Percentiles rank a stretch among this genome's conserved stretches.
Evolutionary conservation across 2,113 vertebrate species (phyloP).

Genomic region (Astatoreochromis straeleni): DNA sequence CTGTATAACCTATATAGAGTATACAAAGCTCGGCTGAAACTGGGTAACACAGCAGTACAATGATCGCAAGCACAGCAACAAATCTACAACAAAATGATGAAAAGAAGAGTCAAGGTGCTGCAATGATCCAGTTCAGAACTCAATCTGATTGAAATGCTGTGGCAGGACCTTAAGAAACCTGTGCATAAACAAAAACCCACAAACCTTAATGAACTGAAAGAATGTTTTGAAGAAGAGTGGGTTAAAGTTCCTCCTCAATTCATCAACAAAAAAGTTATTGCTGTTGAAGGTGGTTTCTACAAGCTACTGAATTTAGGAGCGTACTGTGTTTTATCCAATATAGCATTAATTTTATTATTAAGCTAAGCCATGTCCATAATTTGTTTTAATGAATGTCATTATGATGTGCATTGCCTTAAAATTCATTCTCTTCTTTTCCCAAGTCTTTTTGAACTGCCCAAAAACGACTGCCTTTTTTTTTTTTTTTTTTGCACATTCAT

Average conservation of each 20-base stretch:
- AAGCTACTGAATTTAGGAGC: not conserved
- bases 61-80: not conserved
- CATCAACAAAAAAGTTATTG: not conserved
- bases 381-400: not conserved
- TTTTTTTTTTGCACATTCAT: not conserved
- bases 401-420: not conserved
- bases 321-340: not conserved
- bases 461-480: not conserved
- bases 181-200: not conserved
- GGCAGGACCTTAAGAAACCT: not conserved
- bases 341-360: rapidly evolving
- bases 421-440: not conserved
- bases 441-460: not conserved
- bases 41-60: not conserved
- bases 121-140: not conserved
- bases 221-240: not conserved
- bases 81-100: not conserved
- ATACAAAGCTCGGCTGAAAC: not conserved
- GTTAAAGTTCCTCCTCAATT: not conserved
- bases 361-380: not conserved
- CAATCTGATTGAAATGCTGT: not conserved
- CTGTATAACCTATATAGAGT: not conserved
- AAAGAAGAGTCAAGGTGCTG: not conserved
- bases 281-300: not conserved
- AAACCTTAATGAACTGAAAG: not conserved